Conservation (phyloP, 2,113 vertebrate species). For the cat (Felis catus) region DNA sequence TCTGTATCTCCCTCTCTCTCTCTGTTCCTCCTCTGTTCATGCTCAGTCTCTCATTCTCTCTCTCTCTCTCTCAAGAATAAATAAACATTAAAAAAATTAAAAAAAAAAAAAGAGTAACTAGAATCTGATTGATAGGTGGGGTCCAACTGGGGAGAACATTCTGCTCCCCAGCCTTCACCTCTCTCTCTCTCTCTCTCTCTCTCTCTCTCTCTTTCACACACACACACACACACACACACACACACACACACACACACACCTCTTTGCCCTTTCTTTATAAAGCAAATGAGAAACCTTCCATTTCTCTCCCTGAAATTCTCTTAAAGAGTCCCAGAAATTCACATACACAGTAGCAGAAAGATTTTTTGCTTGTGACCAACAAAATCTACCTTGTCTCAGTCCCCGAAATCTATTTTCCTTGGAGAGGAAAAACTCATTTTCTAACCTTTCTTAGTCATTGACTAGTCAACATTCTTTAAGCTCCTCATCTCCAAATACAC, state of each 20-base stretch:
- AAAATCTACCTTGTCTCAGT: constrained; percentile 22
- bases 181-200: neutral
- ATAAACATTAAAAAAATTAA: too few species aligned
- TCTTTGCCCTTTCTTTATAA: neutral
- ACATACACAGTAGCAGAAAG: neutral
- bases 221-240: too few species aligned
- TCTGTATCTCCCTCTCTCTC: too few species aligned
- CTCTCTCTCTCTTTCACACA: neutral
- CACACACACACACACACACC: neutral
- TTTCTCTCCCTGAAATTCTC: constrained; percentile 9
- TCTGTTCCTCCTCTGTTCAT: too few species aligned
- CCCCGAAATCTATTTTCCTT: neutral
- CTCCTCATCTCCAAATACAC: neutral
- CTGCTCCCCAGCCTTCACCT: too few species aligned
- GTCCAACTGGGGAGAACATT: neutral
- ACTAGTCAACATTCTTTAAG: neutral
- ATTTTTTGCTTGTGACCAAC: neutral
- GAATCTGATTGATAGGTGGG: neutral
- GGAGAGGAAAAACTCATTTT: neutral
- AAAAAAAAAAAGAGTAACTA: neutral
- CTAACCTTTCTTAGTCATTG: constrained; percentile 11
- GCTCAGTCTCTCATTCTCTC: too few species aligned
- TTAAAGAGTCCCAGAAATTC: constrained; percentile 14
- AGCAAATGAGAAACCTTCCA: neutral
- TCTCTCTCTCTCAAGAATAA: too few species aligned